Conservation (phyloP, 1,140 invertebrate genomes). For the Drosophila ercepeae region DNA sequence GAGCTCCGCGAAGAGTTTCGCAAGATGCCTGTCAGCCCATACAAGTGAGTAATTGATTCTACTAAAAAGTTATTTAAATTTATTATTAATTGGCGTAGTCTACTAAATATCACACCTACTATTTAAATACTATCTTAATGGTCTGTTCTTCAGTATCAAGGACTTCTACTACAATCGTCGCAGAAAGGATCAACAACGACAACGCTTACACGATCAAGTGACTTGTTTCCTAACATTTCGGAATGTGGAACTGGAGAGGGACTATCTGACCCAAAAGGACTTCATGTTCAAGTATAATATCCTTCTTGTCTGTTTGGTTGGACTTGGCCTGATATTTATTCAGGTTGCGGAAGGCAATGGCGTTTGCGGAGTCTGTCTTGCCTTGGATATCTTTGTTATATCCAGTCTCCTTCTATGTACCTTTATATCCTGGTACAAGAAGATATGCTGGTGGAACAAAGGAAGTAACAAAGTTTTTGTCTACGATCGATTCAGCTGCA, state of each 20-base stretch:
- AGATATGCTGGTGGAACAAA: slow-evolving; percentile 83
- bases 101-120: too few species aligned
- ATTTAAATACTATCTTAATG: background rate
- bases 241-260: slow-evolving; percentile 49
- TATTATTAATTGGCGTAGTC: too few species aligned
- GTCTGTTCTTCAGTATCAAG: background rate
- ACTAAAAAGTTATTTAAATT: background rate
- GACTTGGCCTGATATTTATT: slow-evolving; percentile 8
- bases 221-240: slow-evolving; percentile 30
- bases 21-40: slow-evolving; percentile 72
- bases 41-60: slow-evolving; percentile 42
- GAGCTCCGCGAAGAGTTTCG: slow-evolving; percentile 54
- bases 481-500: slow-evolving; percentile 86
- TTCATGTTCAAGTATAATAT: slow-evolving; percentile 73
- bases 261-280: slow-evolving; percentile 63
- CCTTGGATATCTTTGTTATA: background rate
- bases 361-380: rapidly evolving
- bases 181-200: background rate
- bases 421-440: slow-evolving; percentile 82
- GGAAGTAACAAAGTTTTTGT: slow-evolving; percentile 83
- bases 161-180: background rate
- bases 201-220: background rate
- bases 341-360: background rate
- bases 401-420: slow-evolving; percentile 59
- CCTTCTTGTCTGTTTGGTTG: slow-evolving; percentile 26